Evolutionary conservation across 2,888 invertebrate genomes (phyloP).

Genomic region (Epirrita christyi): DNA sequence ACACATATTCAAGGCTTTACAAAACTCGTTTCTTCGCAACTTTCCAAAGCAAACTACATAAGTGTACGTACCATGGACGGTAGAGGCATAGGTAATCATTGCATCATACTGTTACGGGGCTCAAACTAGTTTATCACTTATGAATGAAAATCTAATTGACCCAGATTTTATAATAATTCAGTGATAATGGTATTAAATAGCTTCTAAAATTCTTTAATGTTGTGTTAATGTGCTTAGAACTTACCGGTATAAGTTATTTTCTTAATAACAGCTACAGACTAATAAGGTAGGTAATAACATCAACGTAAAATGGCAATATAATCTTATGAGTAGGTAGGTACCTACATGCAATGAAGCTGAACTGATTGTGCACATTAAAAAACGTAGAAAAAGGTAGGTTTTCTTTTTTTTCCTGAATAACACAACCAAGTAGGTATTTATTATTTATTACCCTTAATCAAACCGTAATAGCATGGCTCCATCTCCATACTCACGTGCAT

Average conservation of each 20-base stretch:
- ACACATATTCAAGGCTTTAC: slow-evolving; percentile 31
- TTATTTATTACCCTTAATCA: no score
- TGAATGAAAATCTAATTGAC: slow-evolving; percentile 55
- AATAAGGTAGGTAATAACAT: no score
- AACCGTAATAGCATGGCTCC: no score
- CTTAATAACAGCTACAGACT: no score
- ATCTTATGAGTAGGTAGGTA: no score
- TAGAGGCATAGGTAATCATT: slow-evolving; percentile 35
- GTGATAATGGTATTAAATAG: slow-evolving; percentile 16
- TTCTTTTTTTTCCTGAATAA: no score
- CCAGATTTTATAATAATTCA: slow-evolving; percentile 29
- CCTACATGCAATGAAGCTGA: no score
- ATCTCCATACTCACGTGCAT: no score
- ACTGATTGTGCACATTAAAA: no score
- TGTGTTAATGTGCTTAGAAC: background rate
- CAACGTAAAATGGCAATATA: no score
- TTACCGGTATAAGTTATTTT: background rate
- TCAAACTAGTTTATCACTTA: slow-evolving; percentile 55
- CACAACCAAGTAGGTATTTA: no score
- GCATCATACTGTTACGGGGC: slow-evolving; percentile 42
- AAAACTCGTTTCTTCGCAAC: slow-evolving; percentile 26
- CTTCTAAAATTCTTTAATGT: background rate
- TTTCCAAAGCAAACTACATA: slow-evolving; percentile 32
- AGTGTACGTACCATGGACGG: slow-evolving; percentile 20
- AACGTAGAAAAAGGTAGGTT: no score